Evolutionary conservation across 2,113 vertebrate species (phyloP), one percentile per base, ranked within the genome.

Genomic region (Notothenia rossii): DNA sequence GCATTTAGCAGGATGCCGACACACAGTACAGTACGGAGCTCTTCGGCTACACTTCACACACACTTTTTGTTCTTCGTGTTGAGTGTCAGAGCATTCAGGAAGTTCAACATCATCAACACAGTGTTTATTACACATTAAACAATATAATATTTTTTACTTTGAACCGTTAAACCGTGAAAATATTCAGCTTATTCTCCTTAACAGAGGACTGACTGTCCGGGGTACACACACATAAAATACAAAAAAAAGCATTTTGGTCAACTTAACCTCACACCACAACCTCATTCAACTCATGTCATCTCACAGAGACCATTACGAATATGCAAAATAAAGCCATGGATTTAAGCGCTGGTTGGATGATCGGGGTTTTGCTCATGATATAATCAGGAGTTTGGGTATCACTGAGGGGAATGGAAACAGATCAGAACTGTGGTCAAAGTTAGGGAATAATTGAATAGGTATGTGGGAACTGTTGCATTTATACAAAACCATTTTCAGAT

Each of bases 291-390:
- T 88, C 89, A 89, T 72, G 92, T 92, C 93, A 96, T 96, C 95
- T 96, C 95, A 96, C 93, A 96, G 95, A 96, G 95, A 95, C 94
- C 93, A 83, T 91, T 95, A 94, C 88, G 54, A 86, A 90, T 92
- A 94, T 91, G 92, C 88, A 92, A 95, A 95, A 90, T 93, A 94
- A 95, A 95, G 90, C 88, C 88, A 94, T 91, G 88, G 90, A 90
- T 91, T 91, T 77, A 91, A 93, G 90, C 75, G 60, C 81, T 81
- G 92, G 83, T 79, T 66, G 84, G 74, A 86, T 81, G 75, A 86
- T 64, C 0, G 8, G 79, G 64, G 76, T 70, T 61, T 54, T 59
- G 75, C 29, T 86, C 80, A 84, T 83, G 89, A 91, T 82, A 71
- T 25, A 77, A 60, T 65, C 45, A 60, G 64, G 80, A 76, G 75